Evolutionary conservation across 2,888 invertebrate species (phyloP).

Genomic region (Rotaria sp.): DNA sequence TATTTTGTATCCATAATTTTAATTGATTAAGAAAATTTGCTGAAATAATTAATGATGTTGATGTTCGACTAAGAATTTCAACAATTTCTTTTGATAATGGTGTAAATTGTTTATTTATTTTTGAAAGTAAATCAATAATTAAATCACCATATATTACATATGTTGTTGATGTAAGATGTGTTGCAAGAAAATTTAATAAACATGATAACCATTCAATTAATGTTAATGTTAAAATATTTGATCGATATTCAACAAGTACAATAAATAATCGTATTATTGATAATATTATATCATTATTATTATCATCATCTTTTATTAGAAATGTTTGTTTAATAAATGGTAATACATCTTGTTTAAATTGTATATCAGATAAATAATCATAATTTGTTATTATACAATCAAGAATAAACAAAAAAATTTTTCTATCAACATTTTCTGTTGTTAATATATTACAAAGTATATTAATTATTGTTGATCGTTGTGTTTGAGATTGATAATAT

Average conservation of each 20-base stretch:
- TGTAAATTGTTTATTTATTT: not conserved
- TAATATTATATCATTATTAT: not conserved
- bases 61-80: not conserved
- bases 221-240: not conserved
- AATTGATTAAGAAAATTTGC: not conserved
- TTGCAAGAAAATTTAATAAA: not conserved
- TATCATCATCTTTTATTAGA: not conserved
- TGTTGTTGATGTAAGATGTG: not conserved
- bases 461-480: not conserved
- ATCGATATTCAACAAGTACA: conserved; percentile 16
- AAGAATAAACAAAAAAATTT: not conserved
- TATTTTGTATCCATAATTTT: not conserved
- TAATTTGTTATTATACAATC: not conserved
- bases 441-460: not conserved
- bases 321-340: conserved; percentile 24
- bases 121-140: not conserved
- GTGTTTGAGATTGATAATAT: not conserved
- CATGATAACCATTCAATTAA: not conserved
- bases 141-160: not conserved
- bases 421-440: not conserved
- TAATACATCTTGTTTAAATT: conserved; percentile 11
- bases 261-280: not conserved
- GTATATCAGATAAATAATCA: not conserved
- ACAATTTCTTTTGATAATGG: not conserved
- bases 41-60: not conserved